phyloP scores from a whole-genome alignment of 2,888 invertebrate genomes.

The Neuroscelio doddi region DNA sequence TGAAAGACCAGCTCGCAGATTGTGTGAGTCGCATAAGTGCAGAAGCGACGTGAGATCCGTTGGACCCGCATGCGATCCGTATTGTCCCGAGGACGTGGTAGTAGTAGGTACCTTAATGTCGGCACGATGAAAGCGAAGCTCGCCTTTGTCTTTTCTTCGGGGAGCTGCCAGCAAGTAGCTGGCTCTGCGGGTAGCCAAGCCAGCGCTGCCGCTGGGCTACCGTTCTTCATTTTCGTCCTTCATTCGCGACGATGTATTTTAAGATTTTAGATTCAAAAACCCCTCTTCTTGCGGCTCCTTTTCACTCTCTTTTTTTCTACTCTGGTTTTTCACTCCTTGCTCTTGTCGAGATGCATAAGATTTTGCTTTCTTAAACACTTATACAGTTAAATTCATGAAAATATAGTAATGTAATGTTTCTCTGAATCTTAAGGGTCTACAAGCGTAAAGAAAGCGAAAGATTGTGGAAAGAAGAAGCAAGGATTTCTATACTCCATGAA shows the following conservation, averaged over 20 bases:
- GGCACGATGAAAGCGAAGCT: slow-evolving; percentile 68
- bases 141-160: slow-evolving; percentile 58
- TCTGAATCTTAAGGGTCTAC: too few species aligned
- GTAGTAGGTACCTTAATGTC: slow-evolving; percentile 68
- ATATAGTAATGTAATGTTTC: too few species aligned
- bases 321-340: too few species aligned
- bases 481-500: too few species aligned
- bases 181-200: slow-evolving; percentile 68
- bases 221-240: slow-evolving; percentile 52
- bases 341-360: too few species aligned
- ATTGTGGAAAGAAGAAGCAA: too few species aligned
- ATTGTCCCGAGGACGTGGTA: slow-evolving; percentile 59
- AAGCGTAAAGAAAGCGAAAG: too few species aligned
- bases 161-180: slow-evolving; percentile 64
- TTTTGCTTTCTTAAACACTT: too few species aligned
- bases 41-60: slow-evolving; percentile 69
- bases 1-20: slow-evolving; percentile 51
- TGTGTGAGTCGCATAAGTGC: slow-evolving; percentile 49
- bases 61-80: slow-evolving; percentile 71
- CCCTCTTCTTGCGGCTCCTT: slow-evolving; percentile 25
- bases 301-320: slow-evolving; percentile 19
- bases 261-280: slow-evolving; percentile 48
- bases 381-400: too few species aligned
- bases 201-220: slow-evolving; percentile 50
- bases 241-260: slow-evolving; percentile 53